These are phyloP conservation scores for Potorous gilbertii DNA, from an alignment of 2,797 vertebrate genomes.

Conservation along the genomic window DNA sequence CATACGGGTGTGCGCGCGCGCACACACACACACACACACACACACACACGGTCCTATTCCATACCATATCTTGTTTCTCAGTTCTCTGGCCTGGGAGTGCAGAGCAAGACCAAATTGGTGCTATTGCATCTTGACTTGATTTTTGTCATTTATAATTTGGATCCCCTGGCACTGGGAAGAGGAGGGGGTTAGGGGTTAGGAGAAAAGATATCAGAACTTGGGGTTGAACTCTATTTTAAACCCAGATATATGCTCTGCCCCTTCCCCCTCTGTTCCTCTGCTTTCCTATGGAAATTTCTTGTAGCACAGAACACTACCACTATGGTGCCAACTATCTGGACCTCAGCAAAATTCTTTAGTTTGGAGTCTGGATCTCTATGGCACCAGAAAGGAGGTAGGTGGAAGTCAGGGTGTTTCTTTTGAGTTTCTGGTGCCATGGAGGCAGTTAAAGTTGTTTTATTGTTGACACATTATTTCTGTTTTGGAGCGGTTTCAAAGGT, in stretches of 20 bases:
- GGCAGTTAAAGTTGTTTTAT: not conserved
- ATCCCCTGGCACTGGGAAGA: not conserved
- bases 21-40: too few relatives aligned
- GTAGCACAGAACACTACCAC: not conserved
- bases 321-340: not conserved
- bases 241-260: not conserved
- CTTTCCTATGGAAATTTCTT: not conserved
- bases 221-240: not conserved
- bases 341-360: not conserved
- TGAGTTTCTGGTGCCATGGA: not conserved
- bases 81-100: not conserved
- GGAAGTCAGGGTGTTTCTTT: not conserved
- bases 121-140: too few relatives aligned
- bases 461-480: not conserved
- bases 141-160: too few relatives aligned
- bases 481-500: not conserved
- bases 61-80: not conserved
- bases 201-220: not conserved
- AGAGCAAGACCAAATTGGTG: not conserved
- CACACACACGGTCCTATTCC: not conserved
- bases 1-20: too few relatives aligned
- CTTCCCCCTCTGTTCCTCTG: not conserved
- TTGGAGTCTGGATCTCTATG: not conserved
- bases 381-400: not conserved
- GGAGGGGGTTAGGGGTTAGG: too few relatives aligned